Conservation (phyloP, 1,140 invertebrate genomes). For the Notospermus geniculatus region DNA sequence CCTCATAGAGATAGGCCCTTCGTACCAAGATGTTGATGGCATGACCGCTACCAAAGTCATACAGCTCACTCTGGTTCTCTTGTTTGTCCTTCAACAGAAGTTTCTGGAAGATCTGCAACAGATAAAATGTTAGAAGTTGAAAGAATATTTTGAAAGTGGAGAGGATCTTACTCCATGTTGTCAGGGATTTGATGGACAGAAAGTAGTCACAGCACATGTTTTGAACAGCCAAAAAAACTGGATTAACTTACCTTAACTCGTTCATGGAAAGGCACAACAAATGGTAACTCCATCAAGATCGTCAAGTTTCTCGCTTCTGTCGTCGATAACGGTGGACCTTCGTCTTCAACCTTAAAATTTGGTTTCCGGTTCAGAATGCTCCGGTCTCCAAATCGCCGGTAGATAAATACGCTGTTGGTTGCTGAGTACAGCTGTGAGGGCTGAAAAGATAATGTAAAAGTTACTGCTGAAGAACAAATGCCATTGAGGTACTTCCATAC, state of each 20-base stretch:
- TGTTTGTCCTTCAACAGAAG: constrained; percentile 70
- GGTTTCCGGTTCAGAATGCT: constrained; percentile 28
- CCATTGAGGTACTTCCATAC: no score
- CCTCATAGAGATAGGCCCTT: constrained; percentile 92
- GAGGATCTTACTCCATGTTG: no score
- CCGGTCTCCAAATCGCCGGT: constrained; percentile 41
- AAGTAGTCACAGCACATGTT: no score
- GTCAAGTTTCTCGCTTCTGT: constrained; percentile 84
- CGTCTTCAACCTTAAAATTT: constrained; percentile 58
- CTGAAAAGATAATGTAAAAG: constrained; percentile 25
- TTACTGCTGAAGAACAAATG: no score
- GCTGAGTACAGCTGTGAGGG: constrained; percentile 45
- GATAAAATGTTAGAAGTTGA: no score
- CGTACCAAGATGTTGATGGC: constrained; percentile 78
- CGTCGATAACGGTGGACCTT: constrained; percentile 78
- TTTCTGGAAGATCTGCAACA: constrained; percentile 77
- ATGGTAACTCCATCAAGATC: constrained; percentile 87
- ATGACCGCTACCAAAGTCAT: constrained; percentile 70
- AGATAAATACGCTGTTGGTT: constrained; percentile 36
- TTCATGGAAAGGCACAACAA: constrained; percentile 86
- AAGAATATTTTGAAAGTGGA: no score
- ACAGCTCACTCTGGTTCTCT: constrained; percentile 70
- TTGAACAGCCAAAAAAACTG: no score
- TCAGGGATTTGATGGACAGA: no score
- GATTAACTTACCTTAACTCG: constrained; percentile 65